A percentile compares a stretch with the other conserved stretches of the same genome.
Conservation (phyloP, 2,797 vertebrate genomes). For the Scarus forsteni region DNA sequence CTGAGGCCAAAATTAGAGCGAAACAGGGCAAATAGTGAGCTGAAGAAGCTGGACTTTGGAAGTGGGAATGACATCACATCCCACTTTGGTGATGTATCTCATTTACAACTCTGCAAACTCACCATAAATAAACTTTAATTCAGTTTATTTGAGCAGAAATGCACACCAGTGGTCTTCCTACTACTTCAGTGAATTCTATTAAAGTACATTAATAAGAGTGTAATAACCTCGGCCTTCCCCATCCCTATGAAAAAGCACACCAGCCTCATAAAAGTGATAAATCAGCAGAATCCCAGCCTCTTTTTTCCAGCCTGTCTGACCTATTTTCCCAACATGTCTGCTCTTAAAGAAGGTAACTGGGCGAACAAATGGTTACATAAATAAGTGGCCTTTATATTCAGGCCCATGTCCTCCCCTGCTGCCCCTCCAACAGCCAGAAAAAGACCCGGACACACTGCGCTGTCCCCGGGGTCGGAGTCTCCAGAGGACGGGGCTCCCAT, state of each 20-base stretch:
- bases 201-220: no score
- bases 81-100: no score
- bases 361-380: constrained; percentile 66
- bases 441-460: constrained; percentile 55
- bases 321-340: constrained; percentile 71
- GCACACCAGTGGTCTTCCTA: no score
- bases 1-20: no score
- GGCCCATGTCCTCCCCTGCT: constrained; percentile 68
- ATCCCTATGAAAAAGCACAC: not conserved
- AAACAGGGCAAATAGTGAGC: no score
- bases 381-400: constrained; percentile 75
- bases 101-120: no score
- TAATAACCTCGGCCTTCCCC: no score
- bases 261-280: constrained; percentile 11
- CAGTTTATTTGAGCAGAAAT: no score
- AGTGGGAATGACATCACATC: no score
- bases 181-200: no score
- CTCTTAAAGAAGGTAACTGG: constrained; percentile 48
- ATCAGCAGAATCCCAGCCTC: constrained; percentile 43
- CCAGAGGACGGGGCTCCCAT: constrained; percentile 48
- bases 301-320: constrained; percentile 68
- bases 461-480: constrained; percentile 47
- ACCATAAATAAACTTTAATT: no score
- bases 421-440: constrained; percentile 50
- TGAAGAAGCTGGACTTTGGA: no score